These are phyloP conservation scores for Heterodera filipjevi DNA, from an alignment of 2,888 invertebrate species.

Conservation along the genomic window DNA sequence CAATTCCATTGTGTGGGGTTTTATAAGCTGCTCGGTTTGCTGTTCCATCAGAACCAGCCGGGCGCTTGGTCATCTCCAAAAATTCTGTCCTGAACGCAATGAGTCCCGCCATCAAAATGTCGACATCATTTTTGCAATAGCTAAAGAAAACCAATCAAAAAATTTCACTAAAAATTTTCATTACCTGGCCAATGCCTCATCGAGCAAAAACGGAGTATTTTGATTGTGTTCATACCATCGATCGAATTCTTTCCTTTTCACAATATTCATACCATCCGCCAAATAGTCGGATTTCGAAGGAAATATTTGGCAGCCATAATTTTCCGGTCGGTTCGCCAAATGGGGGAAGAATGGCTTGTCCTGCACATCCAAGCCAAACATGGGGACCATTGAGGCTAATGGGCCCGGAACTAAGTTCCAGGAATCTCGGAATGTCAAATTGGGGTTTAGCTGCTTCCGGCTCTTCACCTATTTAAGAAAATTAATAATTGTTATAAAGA, in stretches of 20 bases:
- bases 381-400: conserved; percentile 11
- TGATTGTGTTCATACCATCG: background rate
- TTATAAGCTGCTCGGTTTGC: background rate
- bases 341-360: conserved; percentile 20
- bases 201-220: conserved; percentile 3
- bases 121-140: background rate
- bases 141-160: no score
- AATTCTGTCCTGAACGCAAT: background rate
- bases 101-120: background rate
- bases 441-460: background rate
- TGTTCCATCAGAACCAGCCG: background rate
- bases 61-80: background rate
- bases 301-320: background rate
- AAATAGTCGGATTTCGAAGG: conserved; percentile 4
- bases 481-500: background rate
- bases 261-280: conserved; percentile 8
- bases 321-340: conserved; percentile 1
- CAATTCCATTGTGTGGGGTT: background rate
- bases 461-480: background rate
- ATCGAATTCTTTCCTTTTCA: conserved; percentile 7
- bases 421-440: conserved; percentile 10
- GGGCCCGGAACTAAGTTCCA: conserved; percentile 17
- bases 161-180: no score
- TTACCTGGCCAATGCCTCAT: conserved; percentile 7
- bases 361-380: conserved; percentile 22